Evolutionary conservation across 2,888 invertebrate species (phyloP), one percentile per base, ranked within the genome.

Genomic region (Herminia tarsipennalis): DNA sequence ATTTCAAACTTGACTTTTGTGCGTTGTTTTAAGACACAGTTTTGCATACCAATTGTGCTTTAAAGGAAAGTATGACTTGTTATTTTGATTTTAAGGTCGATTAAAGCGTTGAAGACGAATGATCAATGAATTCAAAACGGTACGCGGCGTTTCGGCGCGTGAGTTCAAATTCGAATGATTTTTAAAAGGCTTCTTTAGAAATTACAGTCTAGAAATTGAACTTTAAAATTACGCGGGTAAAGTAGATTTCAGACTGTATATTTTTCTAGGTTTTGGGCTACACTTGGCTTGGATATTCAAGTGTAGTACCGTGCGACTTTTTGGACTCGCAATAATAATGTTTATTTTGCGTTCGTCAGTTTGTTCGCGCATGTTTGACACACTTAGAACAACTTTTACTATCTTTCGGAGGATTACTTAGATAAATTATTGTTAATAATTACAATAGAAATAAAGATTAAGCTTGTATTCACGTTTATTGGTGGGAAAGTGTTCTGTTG

Each of bases 121-220:
- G 60, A 66, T 78, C 75, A 78, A 81, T 81, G 81, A 79, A 83
- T 84, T 77, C 73, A 78, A 84, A 82, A 82, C 83, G 83, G 83
- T 81, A 81, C 73, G 83, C 78, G 66, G 64, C 49, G 70, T 74
- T 69, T 68, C 64, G 72, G 72, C 67, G 80, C 76, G 77, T 73
- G 77, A 78, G 76, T 73, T 76, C 63, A 73, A 78, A 76, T 76
- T 83, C 72, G 79, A 73, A 70, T 65, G 65, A 64, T 79, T 80
- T 81, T 79, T 65, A 72, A 76, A 77, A 70, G 69, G 65, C 62
- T 69, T 65, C 59, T 62, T 55, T 29, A 45, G 16, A 18, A 35
- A 40, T 25, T 33, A 5, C 9, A 5, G 24, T 42, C 12, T 14
- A 16, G 0, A 66, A 47, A 34, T 45, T 49, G 2, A 16, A 62